Percentiles rank a stretch among this genome's conserved stretches.
Conservation (phyloP, 2,113 vertebrate genomes). For the Chroicocephalus ridibundus region DNA sequence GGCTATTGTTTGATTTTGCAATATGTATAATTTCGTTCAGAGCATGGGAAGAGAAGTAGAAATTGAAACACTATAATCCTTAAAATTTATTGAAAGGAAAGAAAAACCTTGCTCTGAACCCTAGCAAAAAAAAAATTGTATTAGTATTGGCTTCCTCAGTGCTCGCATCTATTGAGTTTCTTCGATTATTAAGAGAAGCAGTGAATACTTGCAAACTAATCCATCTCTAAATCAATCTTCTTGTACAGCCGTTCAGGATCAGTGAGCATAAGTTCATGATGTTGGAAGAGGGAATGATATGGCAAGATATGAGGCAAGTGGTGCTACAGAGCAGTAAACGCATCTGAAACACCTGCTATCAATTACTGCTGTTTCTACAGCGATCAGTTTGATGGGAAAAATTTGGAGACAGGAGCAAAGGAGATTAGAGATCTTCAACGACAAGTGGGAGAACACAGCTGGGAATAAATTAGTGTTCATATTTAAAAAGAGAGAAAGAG, state of each 20-base stretch:
- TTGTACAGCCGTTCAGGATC: background rate
- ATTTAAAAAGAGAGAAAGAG: background rate
- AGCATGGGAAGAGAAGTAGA: background rate
- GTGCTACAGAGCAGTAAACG: background rate
- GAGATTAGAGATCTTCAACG: background rate
- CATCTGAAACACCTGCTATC: background rate
- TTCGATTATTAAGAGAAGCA: background rate
- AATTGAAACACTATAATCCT: background rate
- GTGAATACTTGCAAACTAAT: conserved; percentile 7
- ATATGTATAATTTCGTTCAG: background rate
- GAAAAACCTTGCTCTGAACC: conserved; percentile 39
- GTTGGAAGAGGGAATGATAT: background rate
- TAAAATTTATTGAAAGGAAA: conserved; percentile 33
- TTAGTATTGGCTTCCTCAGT: conserved; percentile 33
- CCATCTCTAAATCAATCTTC: conserved; percentile 34
- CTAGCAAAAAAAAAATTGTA: background rate
- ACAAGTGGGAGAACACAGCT: background rate
- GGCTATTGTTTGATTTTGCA: background rate
- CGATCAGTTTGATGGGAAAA: background rate
- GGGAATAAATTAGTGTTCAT: background rate
- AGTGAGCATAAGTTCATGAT: background rate
- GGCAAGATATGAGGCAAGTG: background rate
- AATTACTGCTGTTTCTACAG: background rate
- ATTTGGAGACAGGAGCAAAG: background rate
- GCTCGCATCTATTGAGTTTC: conserved; percentile 6